Evolutionary conservation across 2,797 vertebrate species (phyloP).

Genomic region (Natrix natrix): DNA sequence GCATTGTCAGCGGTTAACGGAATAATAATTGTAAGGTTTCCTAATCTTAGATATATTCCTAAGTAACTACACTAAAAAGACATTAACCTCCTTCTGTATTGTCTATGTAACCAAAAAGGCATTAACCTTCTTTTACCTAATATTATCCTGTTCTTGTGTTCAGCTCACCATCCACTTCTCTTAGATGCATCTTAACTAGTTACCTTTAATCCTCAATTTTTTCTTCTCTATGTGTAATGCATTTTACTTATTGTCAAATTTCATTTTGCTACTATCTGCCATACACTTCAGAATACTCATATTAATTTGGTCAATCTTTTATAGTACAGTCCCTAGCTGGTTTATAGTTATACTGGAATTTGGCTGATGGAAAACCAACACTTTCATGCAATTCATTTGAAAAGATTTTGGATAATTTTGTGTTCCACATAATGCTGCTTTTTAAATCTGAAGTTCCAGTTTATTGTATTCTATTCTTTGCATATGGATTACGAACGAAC

Average conservation of each 20-base stretch:
- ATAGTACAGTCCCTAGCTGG: neutral
- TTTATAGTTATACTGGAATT: neutral
- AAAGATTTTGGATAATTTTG: neutral
- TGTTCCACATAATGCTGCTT: neutral
- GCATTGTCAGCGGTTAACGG: neutral
- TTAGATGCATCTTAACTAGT: neutral
- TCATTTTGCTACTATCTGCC: neutral
- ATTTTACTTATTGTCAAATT: constrained; percentile 8
- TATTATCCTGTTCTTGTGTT: neutral
- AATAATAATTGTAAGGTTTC: neutral
- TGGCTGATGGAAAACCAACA: neutral
- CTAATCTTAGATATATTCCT: neutral
- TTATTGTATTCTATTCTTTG: neutral
- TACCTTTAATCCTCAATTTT: neutral
- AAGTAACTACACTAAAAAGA: neutral
- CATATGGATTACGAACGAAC: neutral
- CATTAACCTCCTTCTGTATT: neutral
- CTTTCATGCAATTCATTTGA: neutral
- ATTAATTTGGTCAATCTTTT: neutral
- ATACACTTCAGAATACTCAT: neutral
- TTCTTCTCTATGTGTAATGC: neutral
- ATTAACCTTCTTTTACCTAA: neutral
- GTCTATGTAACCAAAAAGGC: neutral
- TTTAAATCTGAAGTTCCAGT: neutral
- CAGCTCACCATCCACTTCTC: neutral